These are phyloP conservation scores for Halichondria panicea DNA, from an alignment of 37 sponge, comb jelly and placozoan species.

Conservation along the genomic window DNA sequence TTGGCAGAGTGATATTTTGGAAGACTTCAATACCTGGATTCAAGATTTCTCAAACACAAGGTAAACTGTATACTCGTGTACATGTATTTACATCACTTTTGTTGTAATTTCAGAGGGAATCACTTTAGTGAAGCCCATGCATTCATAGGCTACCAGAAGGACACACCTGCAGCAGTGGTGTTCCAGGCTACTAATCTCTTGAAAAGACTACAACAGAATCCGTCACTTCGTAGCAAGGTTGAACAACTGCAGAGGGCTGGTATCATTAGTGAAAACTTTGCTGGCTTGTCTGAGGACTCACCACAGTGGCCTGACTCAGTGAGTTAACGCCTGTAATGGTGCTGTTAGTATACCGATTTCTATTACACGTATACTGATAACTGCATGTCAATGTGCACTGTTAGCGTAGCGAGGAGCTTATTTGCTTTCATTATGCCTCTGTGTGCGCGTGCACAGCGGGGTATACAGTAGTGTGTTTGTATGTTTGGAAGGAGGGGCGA, in stretches of 20 bases:
- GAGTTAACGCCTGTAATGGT: too few relatives aligned
- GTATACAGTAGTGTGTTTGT: too few relatives aligned
- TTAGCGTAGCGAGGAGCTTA: too few relatives aligned
- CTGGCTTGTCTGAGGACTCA: too few relatives aligned
- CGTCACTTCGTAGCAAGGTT: not conserved
- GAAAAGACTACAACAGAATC: not conserved
- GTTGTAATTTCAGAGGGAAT: conserved; percentile 2
- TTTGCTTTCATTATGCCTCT: too few relatives aligned
- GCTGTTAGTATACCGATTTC: too few relatives aligned
- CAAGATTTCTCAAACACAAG: conserved; percentile 13
- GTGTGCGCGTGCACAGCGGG: too few relatives aligned
- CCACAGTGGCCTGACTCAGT: too few relatives aligned
- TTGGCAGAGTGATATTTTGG: conserved; percentile 31
- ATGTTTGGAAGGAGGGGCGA: too few relatives aligned
- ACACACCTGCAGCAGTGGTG: conserved; percentile 80
- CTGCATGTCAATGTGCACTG: too few relatives aligned
- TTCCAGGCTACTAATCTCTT: conserved; percentile 61
- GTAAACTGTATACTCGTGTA: not conserved
- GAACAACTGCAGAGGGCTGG: not conserved
- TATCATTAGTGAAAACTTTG: too few relatives aligned
- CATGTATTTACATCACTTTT: not conserved
- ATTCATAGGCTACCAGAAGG: conserved; percentile 77
- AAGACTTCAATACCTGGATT: conserved; percentile 54
- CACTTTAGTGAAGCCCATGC: conserved; percentile 58
- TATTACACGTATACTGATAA: too few relatives aligned